Evolutionary conservation across 2,113 vertebrate species (phyloP).

Genomic region (Neolamprologus tretocephalus): DNA sequence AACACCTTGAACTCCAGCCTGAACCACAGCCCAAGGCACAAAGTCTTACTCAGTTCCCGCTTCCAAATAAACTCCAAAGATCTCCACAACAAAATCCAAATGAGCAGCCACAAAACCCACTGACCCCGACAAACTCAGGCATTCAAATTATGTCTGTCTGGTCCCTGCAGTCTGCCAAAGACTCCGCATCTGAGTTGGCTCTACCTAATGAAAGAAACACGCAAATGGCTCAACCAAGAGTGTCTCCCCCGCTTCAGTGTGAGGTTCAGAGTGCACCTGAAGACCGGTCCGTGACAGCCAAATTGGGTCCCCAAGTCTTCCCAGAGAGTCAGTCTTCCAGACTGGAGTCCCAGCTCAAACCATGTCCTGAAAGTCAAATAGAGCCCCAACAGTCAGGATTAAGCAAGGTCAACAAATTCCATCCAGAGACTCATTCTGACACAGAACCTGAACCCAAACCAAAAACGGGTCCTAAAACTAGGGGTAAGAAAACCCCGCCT

Average conservation of each 20-base stretch:
- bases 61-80: not conserved
- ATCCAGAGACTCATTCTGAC: not conserved
- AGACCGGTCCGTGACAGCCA: not conserved
- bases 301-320: not conserved
- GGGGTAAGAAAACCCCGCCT: conserved; percentile 16
- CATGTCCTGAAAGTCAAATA: not conserved
- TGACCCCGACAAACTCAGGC: not conserved
- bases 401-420: not conserved
- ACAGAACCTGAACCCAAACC: not conserved
- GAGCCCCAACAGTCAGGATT: not conserved
- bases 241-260: not conserved
- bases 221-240: not conserved
- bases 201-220: not conserved
- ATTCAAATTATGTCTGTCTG: conserved; percentile 42
- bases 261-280: not conserved
- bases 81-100: not conserved
- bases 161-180: conserved; percentile 8
- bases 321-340: not conserved
- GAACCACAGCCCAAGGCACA: not conserved
- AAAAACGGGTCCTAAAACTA: conserved; percentile 12
- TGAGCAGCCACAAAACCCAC: not conserved
- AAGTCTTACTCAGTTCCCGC: not conserved
- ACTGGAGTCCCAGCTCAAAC: not conserved
- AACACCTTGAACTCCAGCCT: not conserved
- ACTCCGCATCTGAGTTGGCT: not conserved